phyloP scores from a whole-genome alignment of 2,888 invertebrate genomes.

The Phaedon cochleariae region DNA sequence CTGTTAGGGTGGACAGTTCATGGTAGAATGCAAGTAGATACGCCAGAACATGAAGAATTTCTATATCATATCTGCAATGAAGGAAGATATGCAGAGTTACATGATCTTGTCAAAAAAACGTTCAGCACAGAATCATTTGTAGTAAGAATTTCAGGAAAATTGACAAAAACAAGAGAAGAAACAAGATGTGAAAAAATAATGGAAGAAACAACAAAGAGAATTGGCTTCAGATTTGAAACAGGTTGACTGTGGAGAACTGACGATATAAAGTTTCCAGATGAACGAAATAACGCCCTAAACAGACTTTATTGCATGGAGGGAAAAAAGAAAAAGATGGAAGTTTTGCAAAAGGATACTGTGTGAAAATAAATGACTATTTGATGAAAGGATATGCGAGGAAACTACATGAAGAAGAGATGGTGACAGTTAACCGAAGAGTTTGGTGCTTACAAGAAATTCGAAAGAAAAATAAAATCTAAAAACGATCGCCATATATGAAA shows the following conservation, averaged over 20 bases:
- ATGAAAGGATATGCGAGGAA: conserved; percentile 8
- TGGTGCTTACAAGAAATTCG: neutral
- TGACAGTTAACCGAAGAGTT: neutral
- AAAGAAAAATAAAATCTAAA: neutral
- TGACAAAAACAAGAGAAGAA: conserved; percentile 3
- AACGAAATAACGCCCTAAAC: neutral
- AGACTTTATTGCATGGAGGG: conserved; percentile 12
- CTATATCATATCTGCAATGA: neutral
- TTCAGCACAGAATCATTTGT: conserved; percentile 5
- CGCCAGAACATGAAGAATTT: neutral
- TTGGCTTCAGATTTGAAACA: neutral
- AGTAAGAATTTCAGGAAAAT: neutral
- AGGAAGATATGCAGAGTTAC: neutral
- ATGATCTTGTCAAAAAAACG: neutral
- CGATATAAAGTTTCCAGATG: neutral
- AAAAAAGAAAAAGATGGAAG: conserved; percentile 7
- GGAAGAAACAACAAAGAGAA: neutral
- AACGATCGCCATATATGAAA: neutral
- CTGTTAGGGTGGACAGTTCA: neutral
- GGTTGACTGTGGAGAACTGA: conserved; percentile 2
- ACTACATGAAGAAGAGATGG: neutral
- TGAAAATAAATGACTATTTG: conserved; percentile 19
- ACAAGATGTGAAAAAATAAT: conserved; percentile 4
- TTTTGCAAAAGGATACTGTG: neutral
- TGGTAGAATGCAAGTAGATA: neutral